phyloP scores from a whole-genome alignment of 2,113 vertebrate genomes.

The Cyphomyrus plagiostoma region DNA sequence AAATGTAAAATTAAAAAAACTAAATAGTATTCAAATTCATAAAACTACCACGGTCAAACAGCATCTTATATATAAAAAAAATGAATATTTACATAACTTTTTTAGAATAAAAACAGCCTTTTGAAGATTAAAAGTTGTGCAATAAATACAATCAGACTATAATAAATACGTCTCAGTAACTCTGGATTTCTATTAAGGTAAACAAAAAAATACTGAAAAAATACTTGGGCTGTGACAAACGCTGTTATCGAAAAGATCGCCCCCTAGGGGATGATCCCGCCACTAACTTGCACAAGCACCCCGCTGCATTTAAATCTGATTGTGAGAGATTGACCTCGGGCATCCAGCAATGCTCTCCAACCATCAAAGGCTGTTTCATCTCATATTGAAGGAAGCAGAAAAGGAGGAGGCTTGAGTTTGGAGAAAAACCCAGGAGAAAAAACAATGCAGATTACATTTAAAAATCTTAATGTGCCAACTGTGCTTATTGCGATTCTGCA shows the following conservation, averaged over 20 bases:
- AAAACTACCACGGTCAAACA: neutral
- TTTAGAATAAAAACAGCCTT: neutral
- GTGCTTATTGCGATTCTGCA: neutral
- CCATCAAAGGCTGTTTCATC: neutral
- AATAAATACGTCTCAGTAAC: neutral
- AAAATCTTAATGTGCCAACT: neutral
- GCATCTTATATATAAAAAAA: slow-evolving; percentile 16
- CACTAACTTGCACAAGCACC: neutral
- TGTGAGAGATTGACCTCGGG: neutral
- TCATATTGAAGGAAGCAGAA: neutral
- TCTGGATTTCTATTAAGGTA: neutral
- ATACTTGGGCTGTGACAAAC: neutral
- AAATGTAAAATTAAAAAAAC: neutral
- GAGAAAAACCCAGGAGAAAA: neutral
- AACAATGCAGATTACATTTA: neutral
- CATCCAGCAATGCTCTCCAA: neutral
- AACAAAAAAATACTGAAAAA: neutral
- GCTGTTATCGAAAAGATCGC: neutral
- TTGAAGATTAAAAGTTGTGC: slow-evolving; percentile 5
- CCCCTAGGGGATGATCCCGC: neutral
- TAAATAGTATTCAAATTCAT: neutral
- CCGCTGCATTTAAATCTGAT: neutral
- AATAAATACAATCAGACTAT: slow-evolving; percentile 13
- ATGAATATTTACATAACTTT: slow-evolving; percentile 9
- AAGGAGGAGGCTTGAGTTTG: too few relatives aligned